phyloP scores from a whole-genome alignment of 2,113 vertebrate species.

The Anguilla rostrata region DNA sequence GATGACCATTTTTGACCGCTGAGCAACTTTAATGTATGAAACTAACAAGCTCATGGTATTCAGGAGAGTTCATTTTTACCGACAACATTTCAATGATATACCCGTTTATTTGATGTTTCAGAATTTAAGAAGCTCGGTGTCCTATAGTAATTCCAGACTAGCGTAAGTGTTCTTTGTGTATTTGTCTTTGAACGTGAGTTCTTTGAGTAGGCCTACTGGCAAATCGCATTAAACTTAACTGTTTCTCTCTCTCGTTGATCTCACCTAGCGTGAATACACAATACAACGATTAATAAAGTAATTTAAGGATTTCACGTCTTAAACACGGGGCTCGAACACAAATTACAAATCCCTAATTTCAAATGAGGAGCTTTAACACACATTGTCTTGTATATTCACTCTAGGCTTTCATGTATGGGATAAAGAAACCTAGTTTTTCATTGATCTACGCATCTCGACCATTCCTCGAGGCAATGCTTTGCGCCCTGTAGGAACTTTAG shows the following conservation, averaged over 20 bases:
- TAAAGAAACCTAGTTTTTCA: conserved; percentile 66
- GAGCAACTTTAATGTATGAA: background rate
- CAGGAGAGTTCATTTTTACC: background rate
- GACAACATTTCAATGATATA: background rate
- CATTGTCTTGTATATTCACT: conserved; percentile 75
- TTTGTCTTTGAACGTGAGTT: background rate
- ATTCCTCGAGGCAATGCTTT: conserved; percentile 69
- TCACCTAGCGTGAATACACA: conserved; percentile 11
- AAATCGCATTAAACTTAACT: background rate
- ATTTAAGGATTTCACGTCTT: conserved; percentile 25
- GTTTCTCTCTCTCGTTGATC: background rate
- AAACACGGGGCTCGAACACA: conserved; percentile 26
- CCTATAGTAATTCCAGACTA: background rate
- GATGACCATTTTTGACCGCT: background rate
- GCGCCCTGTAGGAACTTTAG: conserved; percentile 71
- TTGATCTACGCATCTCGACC: conserved; percentile 70
- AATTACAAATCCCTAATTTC: conserved; percentile 58
- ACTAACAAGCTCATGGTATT: background rate
- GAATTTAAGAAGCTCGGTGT: background rate
- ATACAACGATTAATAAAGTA: conserved; percentile 32
- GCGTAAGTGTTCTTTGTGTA: background rate
- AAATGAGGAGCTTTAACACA: conserved; percentile 70
- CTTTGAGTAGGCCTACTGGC: background rate
- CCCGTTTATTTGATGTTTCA: background rate
- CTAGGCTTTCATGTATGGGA: conserved; percentile 73